A percentile compares a stretch with the other conserved stretches of the same genome.
These are phyloP conservation scores for Tolmerus cingulatus DNA, from an alignment of 2,888 invertebrate species.

Conservation along the genomic window DNA sequence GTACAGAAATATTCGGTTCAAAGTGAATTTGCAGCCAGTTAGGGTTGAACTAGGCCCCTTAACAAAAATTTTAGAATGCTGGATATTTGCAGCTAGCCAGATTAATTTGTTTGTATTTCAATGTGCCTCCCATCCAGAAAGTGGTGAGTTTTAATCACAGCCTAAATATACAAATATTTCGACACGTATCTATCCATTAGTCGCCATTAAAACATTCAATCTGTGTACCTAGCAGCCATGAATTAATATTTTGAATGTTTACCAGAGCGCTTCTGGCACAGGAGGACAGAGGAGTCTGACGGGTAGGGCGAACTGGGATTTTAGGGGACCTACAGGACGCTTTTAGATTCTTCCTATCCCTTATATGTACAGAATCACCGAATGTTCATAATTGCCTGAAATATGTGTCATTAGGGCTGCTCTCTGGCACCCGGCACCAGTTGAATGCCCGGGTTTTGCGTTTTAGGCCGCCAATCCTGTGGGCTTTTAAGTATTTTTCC, in stretches of 20 bases:
- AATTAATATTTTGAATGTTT: conserved; percentile 43
- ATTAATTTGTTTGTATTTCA: neutral
- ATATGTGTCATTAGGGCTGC: conserved; percentile 46
- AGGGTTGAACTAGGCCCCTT: neutral
- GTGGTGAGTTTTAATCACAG: conserved; percentile 12
- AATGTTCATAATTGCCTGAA: conserved; percentile 48
- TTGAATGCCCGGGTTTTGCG: neutral
- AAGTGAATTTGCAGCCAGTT: too few species aligned
- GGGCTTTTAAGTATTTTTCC: conserved; percentile 24
- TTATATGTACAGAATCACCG: conserved; percentile 39
- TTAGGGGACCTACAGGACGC: neutral
- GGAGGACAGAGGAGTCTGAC: neutral
- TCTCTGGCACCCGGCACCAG: conserved; percentile 5
- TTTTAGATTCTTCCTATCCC: neutral
- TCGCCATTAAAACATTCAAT: conserved; percentile 46
- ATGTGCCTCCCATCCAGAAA: neutral
- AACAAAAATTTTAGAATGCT: neutral
- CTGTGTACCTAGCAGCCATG: conserved; percentile 26
- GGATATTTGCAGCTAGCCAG: neutral
- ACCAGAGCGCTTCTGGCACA: neutral
- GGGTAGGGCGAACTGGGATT: neutral
- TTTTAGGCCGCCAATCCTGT: neutral
- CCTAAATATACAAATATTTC: neutral
- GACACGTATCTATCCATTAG: conserved; percentile 44
- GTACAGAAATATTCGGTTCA: too few species aligned